These are phyloP conservation scores for Mesoclemmys tuberculata DNA, from an alignment of 2,113 vertebrate species.

Conservation along the genomic window DNA sequence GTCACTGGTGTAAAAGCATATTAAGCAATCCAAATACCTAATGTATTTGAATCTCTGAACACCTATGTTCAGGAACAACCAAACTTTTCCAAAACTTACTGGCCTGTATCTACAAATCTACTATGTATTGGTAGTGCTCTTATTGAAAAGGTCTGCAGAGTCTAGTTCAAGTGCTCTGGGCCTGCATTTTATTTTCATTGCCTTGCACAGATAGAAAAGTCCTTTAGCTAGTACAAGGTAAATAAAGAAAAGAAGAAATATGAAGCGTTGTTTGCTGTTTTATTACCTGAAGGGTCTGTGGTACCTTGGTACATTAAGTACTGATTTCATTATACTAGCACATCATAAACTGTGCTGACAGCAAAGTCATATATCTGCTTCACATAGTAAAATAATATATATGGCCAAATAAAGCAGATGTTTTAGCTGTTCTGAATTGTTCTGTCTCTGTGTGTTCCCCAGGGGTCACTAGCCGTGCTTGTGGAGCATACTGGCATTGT, in stretches of 20 bases:
- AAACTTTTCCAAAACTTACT: too few species aligned
- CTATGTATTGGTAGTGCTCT: neutral
- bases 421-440: neutral
- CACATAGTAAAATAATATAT: neutral
- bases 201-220: neutral
- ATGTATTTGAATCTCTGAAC: neutral
- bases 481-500: neutral
- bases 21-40: neutral
- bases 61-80: neutral
- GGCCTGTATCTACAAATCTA: neutral
- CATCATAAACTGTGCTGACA: neutral
- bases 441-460: neutral
- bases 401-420: neutral
- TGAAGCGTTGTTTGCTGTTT: neutral
- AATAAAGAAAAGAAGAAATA: neutral
- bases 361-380: neutral
- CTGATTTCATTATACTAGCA: neutral
- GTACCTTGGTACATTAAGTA: neutral
- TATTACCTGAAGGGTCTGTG: neutral
- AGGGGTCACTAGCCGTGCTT: neutral
- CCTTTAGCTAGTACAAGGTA: neutral
- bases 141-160: neutral
- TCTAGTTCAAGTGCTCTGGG: too few species aligned
- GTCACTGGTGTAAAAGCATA: neutral
- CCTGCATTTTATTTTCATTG: neutral